Evolutionary conservation across 2,113 vertebrate genomes (phyloP).

Genomic region (Xyrauchen texanus): DNA sequence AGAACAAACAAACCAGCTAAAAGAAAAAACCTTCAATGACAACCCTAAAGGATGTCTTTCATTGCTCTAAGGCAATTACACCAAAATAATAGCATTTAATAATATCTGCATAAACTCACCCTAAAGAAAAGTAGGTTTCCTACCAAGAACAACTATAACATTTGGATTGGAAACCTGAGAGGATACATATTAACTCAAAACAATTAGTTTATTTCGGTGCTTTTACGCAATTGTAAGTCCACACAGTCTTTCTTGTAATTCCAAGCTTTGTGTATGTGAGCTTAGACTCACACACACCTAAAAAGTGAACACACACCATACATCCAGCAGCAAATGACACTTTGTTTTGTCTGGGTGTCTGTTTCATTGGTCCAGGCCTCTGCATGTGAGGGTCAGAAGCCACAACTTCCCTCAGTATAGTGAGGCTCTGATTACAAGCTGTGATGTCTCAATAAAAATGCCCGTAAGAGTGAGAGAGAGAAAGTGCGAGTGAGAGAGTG

Average conservation of each 20-base stretch:
- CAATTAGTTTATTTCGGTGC: slow-evolving; percentile 19
- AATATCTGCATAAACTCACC: slow-evolving; percentile 2
- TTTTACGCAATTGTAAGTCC: slow-evolving; percentile 19
- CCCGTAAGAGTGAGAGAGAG: slow-evolving; percentile 47
- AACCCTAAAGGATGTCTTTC: slow-evolving; percentile 12
- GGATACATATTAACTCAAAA: not conserved
- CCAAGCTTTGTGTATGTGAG: not conserved
- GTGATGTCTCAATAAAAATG: slow-evolving; percentile 69
- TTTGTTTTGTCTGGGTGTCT: slow-evolving; percentile 73
- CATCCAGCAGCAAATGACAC: slow-evolving; percentile 57
- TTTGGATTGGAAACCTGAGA: not conserved
- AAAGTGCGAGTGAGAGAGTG: too few species aligned
- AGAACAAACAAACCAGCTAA: not conserved
- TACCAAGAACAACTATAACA: not conserved
- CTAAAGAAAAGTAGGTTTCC: too few species aligned
- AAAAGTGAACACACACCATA: too few species aligned
- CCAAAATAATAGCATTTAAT: slow-evolving; percentile 25
- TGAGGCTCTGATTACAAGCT: slow-evolving; percentile 70
- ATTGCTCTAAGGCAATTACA: not conserved
- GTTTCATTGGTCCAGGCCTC: slow-evolving; percentile 54
- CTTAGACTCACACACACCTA: slow-evolving; percentile 17
- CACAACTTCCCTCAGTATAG: slow-evolving; percentile 65
- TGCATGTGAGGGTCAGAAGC: slow-evolving; percentile 67
- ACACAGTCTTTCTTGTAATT: slow-evolving; percentile 25
- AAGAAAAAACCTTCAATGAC: not conserved